Evolutionary conservation across 2,797 vertebrate genomes (phyloP).

Genomic region (Anguilla pacifica): DNA sequence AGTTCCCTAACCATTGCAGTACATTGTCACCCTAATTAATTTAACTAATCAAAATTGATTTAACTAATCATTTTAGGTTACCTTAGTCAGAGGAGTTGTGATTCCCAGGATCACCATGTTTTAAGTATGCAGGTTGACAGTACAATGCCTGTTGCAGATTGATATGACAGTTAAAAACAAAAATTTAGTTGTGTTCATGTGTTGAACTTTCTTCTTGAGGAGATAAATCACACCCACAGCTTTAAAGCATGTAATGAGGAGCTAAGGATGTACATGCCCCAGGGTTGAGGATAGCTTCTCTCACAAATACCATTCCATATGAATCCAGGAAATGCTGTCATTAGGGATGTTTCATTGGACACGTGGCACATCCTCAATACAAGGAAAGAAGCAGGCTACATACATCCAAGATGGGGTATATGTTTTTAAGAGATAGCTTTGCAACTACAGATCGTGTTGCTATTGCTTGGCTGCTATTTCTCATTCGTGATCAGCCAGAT

Average conservation of each 20-base stretch:
- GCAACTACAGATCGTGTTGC: neutral
- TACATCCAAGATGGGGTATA: neutral
- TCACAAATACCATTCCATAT: conserved; percentile 58
- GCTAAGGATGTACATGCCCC: conserved; percentile 69
- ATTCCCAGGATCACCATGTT: neutral
- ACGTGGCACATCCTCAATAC: neutral
- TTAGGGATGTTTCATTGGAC: conserved; percentile 59
- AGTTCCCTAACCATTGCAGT: neutral
- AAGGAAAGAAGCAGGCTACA: neutral
- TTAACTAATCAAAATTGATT: neutral
- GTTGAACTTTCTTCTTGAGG: neutral
- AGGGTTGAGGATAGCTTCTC: conserved; percentile 74
- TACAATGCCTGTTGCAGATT: neutral
- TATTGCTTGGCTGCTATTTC: neutral
- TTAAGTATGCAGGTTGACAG: neutral
- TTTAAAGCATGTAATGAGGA: conserved; percentile 81
- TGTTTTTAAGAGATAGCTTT: conserved; percentile 3
- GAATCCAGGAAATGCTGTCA: conserved; percentile 76
- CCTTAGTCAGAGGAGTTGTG: neutral
- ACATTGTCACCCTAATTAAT: neutral
- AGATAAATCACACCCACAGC: conserved; percentile 74
- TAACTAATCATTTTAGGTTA: neutral
- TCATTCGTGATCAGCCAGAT: conserved; percentile 4
- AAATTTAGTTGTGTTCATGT: neutral
- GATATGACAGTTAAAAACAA: neutral